phyloP scores from a whole-genome alignment of 2,797 vertebrate species.

The Scyliorhinus canicula region DNA sequence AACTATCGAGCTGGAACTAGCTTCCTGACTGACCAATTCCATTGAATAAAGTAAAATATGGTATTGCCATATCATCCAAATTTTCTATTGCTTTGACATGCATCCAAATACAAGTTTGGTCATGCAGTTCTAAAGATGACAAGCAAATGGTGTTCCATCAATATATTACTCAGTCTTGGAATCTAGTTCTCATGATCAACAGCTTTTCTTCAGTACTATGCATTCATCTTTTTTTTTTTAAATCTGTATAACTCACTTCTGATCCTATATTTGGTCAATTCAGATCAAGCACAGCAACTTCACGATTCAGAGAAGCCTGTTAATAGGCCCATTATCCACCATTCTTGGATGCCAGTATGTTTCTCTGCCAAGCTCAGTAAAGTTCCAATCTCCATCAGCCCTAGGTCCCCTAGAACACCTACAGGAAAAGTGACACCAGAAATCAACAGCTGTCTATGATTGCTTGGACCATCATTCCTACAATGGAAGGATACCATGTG shows the following conservation, averaged over 20 bases:
- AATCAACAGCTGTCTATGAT: slow-evolving; percentile 67
- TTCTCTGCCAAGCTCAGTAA: slow-evolving; percentile 92
- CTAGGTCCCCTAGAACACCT: slow-evolving; percentile 48
- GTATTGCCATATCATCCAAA: not conserved
- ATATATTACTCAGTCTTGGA: not conserved
- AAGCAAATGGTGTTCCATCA: not conserved
- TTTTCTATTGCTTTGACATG: not conserved
- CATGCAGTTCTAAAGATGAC: not conserved
- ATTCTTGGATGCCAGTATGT: slow-evolving; percentile 71
- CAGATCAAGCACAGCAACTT: slow-evolving; percentile 67
- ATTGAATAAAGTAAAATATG: not conserved
- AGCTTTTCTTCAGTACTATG: not conserved
- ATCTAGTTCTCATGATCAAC: not conserved
- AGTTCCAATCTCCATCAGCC: slow-evolving; percentile 55
- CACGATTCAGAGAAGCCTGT: slow-evolving; percentile 60
- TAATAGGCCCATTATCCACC: slow-evolving; percentile 38
- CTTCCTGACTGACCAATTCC: slow-evolving; percentile 42
- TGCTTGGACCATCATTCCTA: slow-evolving; percentile 42
- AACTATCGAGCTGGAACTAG: slow-evolving; percentile 41
- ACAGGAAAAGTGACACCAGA: slow-evolving; percentile 85
- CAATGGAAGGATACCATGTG: slow-evolving; percentile 63
- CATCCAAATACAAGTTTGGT: not conserved
- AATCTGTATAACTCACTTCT: slow-evolving; percentile 28
- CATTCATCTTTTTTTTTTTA: not conserved
- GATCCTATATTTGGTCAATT: slow-evolving; percentile 51